A percentile compares a stretch with the other conserved stretches of the same genome.
Evolutionary conservation across 2,888 invertebrate genomes (phyloP).

Genomic region (Coelinius sp.): DNA sequence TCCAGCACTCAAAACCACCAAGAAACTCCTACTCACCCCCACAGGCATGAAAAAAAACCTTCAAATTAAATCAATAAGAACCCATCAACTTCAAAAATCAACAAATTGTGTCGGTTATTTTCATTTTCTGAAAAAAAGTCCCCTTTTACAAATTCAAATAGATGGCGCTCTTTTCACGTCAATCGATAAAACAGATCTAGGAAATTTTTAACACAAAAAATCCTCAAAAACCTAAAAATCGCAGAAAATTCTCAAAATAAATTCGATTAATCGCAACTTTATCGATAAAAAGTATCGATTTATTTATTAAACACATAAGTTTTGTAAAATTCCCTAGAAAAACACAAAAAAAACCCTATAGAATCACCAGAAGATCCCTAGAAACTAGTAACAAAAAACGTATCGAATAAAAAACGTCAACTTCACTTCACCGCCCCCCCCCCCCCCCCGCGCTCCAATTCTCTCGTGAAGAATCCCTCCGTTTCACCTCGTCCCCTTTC

Average conservation of each 20-base stretch:
- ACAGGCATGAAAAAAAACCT: neutral
- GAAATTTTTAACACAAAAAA: neutral
- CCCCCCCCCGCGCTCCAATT: neutral
- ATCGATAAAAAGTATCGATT: no score
- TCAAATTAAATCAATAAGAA: neutral
- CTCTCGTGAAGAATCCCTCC: neutral
- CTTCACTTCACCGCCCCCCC: neutral
- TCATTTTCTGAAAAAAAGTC: neutral
- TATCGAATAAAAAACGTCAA: neutral
- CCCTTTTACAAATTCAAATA: neutral
- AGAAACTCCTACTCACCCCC: neutral
- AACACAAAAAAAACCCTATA: no score
- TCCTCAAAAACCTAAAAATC: neutral
- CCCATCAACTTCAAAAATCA: neutral
- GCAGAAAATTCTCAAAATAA: neutral
- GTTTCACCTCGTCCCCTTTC: neutral
- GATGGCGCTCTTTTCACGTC: neutral
- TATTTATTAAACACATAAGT: no score
- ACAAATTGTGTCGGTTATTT: neutral
- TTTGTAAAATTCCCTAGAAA: no score
- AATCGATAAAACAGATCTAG: neutral
- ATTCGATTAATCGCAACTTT: no score
- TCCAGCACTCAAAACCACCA: neutral
- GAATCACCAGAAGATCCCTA: no score
- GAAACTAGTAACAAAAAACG: no score